A percentile compares a stretch with the other conserved stretches of the same genome.
These are phyloP conservation scores for Microplitis demolitor DNA, from an alignment of 1,140 invertebrate genomes.

Conservation along the genomic window DNA sequence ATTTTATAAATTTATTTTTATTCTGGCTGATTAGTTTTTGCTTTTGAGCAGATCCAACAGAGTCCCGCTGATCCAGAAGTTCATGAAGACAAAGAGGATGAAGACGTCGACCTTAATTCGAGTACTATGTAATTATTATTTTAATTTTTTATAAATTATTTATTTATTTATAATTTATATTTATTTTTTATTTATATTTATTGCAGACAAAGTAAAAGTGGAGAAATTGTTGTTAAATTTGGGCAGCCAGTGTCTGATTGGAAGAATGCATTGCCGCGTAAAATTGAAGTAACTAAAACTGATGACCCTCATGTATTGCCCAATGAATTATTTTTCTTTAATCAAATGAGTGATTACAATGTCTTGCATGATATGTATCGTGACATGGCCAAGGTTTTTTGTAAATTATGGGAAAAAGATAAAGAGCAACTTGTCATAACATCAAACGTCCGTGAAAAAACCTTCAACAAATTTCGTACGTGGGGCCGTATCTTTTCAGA, in stretches of 20 bases:
- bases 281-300: slow-evolving; percentile 32
- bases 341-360: slow-evolving; percentile 60
- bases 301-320: slow-evolving; percentile 39
- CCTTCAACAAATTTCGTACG: slow-evolving; percentile 59
- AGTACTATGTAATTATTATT: slow-evolving; percentile 12
- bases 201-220: slow-evolving; percentile 36
- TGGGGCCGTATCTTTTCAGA: slow-evolving; percentile 78
- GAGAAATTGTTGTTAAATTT: slow-evolving; percentile 40
- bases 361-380: slow-evolving; percentile 57
- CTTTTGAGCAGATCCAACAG: slow-evolving; percentile 29
- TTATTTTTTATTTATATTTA: slow-evolving; percentile 37
- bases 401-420: slow-evolving; percentile 33
- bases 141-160: not conserved
- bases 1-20: slow-evolving; percentile 8
- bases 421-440: slow-evolving; percentile 36
- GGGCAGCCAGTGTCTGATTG: slow-evolving; percentile 40
- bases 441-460: slow-evolving; percentile 34
- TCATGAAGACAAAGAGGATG: slow-evolving; percentile 24
- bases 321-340: slow-evolving; percentile 62
- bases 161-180: not conserved
- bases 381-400: slow-evolving; percentile 47
- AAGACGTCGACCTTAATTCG: slow-evolving; percentile 24
- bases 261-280: slow-evolving; percentile 33
- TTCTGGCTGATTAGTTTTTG: slow-evolving; percentile 12
- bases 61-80: slow-evolving; percentile 27